Percentiles rank a stretch among this genome's conserved stretches.
Evolutionary conservation across 2,113 vertebrate genomes (phyloP).

Genomic region (Origma solitaria): DNA sequence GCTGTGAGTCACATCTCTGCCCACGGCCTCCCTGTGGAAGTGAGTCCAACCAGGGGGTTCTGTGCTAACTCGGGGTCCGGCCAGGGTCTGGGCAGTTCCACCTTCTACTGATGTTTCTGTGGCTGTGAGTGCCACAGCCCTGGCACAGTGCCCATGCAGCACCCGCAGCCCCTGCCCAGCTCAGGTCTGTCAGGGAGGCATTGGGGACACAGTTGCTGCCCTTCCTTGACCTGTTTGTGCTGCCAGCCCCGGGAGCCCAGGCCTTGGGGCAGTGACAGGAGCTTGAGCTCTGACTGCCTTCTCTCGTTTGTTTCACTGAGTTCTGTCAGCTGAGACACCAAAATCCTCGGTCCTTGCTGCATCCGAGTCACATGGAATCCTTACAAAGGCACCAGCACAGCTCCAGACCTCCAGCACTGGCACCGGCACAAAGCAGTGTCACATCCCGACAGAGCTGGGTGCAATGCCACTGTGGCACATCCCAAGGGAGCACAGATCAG

Average conservation of each 20-base stretch:
- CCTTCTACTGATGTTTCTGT: not conserved
- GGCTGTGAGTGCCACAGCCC: not conserved
- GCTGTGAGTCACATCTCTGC: not conserved
- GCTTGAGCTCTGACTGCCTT: not conserved
- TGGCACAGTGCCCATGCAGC: not conserved
- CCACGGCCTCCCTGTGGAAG: not conserved
- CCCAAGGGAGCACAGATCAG: rapidly evolving
- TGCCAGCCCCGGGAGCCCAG: not conserved
- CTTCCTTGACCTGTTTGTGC: not conserved
- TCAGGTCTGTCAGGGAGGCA: not conserved
- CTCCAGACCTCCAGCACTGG: not conserved
- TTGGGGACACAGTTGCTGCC: not conserved
- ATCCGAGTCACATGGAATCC: not conserved
- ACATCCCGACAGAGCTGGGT: no score
- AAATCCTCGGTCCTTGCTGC: not conserved
- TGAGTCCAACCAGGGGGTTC: not conserved
- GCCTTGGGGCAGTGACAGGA: not conserved
- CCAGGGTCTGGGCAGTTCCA: not conserved
- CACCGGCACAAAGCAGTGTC: rapidly evolving
- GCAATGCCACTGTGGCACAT: no score
- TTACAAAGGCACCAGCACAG: not conserved
- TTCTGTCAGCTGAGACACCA: not conserved
- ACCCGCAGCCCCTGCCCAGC: no score
- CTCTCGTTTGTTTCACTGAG: not conserved
- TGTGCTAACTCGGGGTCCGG: not conserved